Conservation (phyloP, 2,888 invertebrate genomes). For the Hofmannophila pseudospretella region DNA sequence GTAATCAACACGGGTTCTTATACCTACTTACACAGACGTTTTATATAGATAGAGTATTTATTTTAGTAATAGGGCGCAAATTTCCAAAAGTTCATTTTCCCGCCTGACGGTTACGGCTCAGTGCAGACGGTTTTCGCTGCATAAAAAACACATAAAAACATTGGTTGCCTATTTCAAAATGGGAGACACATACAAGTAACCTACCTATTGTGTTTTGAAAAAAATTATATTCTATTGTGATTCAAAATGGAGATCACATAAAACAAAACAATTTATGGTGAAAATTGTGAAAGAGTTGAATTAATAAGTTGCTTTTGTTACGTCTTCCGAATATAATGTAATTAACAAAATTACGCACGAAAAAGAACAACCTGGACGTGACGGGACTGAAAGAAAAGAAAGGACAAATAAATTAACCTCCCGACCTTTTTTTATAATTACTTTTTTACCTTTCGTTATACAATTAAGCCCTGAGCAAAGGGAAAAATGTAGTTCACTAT, state of each 20-base stretch:
- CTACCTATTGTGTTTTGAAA: too few species aligned
- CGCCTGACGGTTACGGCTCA: too few species aligned
- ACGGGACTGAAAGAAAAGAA: constrained; percentile 37
- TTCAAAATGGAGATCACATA: background rate
- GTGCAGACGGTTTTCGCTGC: too few species aligned
- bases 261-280: background rate
- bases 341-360: constrained; percentile 38
- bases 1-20: too few species aligned
- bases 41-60: too few species aligned
- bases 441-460: constrained; percentile 27
- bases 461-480: constrained; percentile 15
- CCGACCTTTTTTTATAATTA: constrained; percentile 43
- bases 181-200: too few species aligned
- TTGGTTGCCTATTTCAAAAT: too few species aligned
- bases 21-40: too few species aligned
- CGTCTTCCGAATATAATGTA: constrained; percentile 30
- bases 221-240: background rate
- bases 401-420: constrained; percentile 48
- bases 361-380: constrained; percentile 44
- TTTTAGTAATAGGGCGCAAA: too few species aligned
- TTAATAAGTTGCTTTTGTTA: constrained; percentile 2
- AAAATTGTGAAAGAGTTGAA: constrained; percentile 1
- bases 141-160: too few species aligned
- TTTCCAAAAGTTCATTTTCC: too few species aligned
- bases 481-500: background rate